Evolutionary conservation across 2,797 vertebrate genomes (phyloP), one percentile per base, ranked within the genome.

Genomic region (Serranus cabrilla): DNA sequence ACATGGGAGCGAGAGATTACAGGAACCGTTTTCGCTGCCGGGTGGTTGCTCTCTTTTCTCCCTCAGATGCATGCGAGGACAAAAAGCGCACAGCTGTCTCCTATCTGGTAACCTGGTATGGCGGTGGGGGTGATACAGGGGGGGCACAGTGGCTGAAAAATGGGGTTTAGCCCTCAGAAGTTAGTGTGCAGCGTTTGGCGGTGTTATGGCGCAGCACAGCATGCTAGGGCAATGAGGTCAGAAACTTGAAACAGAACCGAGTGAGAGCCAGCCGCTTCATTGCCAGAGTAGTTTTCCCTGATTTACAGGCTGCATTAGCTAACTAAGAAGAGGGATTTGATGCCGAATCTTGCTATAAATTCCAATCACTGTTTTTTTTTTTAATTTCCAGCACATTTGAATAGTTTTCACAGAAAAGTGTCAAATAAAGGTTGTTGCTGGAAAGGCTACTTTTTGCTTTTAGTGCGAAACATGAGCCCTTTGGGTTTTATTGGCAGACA

Each of bases 191-290:
- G 70, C 55, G 57, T 71, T 87, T 83, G 71, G 85, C 10, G 78
- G 88, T 58, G 25, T 87, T 73, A 50, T 52, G 54, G 81, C 57
- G 43, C 74, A 68, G 76, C 67, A 11, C 76, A 50, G 87, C 82
- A 46, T 89, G 81, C 82, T 84, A 7, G 76, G 84, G 70, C 86
- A 84, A 56, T 91, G 90, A 92, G 88, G 87, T 92, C 92, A 93
- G 79, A 88, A 81, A 80, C 80, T 85, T 90, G 86, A 92, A 93
- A 89, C 76, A 63, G 62, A 83, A 82, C 73, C 76, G 1, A 64
- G 82, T 11, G 62, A 64, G 81, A 86, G 82, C 42, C 74, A 78
- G 51, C 17, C 56, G 25, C 14, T 83, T 78, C 75, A 34, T 31
- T 73, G 83, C 80, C 78, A 85, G 69, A 80, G 74, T 73, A 69